Evolutionary conservation across 2,113 vertebrate genomes (phyloP).

Genomic region (Nothocercus nigrocapillus): DNA sequence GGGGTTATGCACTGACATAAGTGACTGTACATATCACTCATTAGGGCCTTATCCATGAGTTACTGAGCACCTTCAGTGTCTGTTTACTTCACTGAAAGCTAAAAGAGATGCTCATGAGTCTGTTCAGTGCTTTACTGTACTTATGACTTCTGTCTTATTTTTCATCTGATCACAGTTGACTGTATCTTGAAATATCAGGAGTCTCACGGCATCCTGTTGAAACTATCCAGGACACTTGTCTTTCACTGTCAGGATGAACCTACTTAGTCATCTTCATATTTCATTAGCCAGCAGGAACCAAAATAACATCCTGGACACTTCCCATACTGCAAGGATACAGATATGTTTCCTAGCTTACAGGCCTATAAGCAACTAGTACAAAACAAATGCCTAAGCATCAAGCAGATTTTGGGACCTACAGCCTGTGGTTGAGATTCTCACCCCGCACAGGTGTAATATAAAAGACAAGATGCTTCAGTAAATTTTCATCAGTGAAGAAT

Average conservation of each 20-base stretch:
- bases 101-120: neutral
- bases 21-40: neutral
- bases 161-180: neutral
- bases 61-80: neutral
- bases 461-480: neutral
- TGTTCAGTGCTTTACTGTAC: neutral
- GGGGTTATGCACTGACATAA: neutral
- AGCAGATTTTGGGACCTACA: neutral
- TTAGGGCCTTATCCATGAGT: neutral
- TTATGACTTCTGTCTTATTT: neutral
- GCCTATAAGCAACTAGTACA: neutral
- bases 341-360: neutral
- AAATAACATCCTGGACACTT: neutral
- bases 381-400: neutral
- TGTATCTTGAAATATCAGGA: neutral
- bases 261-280: neutral
- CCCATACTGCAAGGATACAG: neutral
- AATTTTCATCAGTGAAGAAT: neutral
- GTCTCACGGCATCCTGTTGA: neutral
- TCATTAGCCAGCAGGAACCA: neutral
- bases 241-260: neutral
- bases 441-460: neutral
- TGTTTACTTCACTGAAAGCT: neutral
- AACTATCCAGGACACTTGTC: neutral
- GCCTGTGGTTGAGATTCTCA: neutral